phyloP scores from a whole-genome alignment of 2,888 invertebrate genomes.

The Loripinus fragilis region DNA sequence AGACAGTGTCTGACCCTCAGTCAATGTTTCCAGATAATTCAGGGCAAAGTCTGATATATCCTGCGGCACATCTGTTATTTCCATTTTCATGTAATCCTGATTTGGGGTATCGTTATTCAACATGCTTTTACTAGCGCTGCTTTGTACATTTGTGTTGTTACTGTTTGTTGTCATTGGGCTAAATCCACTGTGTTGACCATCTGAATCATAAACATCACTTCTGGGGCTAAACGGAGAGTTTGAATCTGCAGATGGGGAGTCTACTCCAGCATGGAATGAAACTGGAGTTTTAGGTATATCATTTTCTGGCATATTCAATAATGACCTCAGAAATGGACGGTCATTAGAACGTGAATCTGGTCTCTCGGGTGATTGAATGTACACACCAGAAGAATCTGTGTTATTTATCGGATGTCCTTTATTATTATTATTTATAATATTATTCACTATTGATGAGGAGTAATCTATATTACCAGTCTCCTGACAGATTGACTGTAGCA shows the following conservation, averaged over 20 bases:
- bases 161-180: background rate
- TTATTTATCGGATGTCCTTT: background rate
- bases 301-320: conserved; percentile 54
- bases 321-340: conserved; percentile 45
- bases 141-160: background rate
- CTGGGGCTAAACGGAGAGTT: background rate
- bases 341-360: conserved; percentile 13
- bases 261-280: background rate
- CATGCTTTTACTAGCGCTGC: background rate
- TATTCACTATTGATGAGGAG: background rate
- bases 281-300: conserved; percentile 45
- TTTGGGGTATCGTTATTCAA: background rate
- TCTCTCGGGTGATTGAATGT: background rate
- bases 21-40: conserved; percentile 48
- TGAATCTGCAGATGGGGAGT: background rate
- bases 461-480: conserved; percentile 9
- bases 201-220: conserved; percentile 7
- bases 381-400: background rate
- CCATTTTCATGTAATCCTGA: conserved; percentile 4
- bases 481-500: conserved; percentile 37
- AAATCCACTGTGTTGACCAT: conserved; percentile 3
- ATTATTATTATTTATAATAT: background rate
- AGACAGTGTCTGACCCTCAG: conserved; percentile 39
- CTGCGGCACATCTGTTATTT: conserved; percentile 37
- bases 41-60: conserved; percentile 57